These are phyloP conservation scores for Lithophane semibrunnea DNA, from an alignment of 2,888 invertebrate species.

Conservation along the genomic window DNA sequence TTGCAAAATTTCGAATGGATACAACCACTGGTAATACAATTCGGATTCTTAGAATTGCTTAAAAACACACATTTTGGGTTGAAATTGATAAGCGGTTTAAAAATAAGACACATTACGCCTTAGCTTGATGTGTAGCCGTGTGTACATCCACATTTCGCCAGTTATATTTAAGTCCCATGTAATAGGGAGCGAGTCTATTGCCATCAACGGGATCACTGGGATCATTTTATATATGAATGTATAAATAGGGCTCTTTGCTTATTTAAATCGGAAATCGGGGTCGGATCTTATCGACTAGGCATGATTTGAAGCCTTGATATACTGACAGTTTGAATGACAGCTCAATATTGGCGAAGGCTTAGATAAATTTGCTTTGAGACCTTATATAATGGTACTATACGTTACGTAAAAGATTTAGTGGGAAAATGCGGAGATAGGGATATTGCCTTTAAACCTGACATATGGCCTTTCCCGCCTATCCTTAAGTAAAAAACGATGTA, in stretches of 20 bases:
- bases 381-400: constrained; percentile 23
- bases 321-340: constrained; percentile 28
- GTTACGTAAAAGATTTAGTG: constrained; percentile 25
- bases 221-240: not conserved
- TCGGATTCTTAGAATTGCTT: not conserved
- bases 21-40: not conserved
- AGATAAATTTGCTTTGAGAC: constrained; percentile 38
- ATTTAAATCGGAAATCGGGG: constrained; percentile 1
- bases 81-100: no score
- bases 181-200: no score
- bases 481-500: not conserved
- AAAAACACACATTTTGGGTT: not conserved
- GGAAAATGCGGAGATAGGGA: not conserved
- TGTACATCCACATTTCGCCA: no score
- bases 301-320: constrained; percentile 20
- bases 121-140: no score
- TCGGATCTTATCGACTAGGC: constrained; percentile 10
- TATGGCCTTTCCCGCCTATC: not conserved
- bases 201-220: no score
- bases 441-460: constrained; percentile 13
- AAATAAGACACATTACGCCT: not conserved
- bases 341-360: constrained; percentile 37
- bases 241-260: not conserved
- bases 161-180: no score
- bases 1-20: not conserved